phyloP scores from a whole-genome alignment of 1,140 invertebrate species.

The Rhopalosiphum maidis region DNA sequence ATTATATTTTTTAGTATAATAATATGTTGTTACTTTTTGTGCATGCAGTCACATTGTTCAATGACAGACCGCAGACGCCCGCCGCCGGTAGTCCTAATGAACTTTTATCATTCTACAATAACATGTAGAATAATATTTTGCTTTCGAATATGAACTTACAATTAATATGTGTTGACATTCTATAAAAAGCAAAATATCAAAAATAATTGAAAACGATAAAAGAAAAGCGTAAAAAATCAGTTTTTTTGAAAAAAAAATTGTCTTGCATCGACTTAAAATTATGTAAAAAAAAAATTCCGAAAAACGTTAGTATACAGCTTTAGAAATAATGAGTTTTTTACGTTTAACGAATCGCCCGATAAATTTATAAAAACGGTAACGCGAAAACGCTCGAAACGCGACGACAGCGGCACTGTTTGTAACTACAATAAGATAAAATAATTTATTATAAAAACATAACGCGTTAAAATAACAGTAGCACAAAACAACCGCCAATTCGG shows the following conservation, averaged over 20 bases:
- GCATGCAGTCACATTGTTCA: not conserved
- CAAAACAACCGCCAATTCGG: not conserved
- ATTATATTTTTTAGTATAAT: not conserved
- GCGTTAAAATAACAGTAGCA: not conserved
- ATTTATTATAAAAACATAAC: not conserved
- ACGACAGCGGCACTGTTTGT: not conserved
- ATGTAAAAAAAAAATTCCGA: not conserved
- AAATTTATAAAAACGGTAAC: not conserved
- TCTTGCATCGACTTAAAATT: not conserved
- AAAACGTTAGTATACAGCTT: not conserved
- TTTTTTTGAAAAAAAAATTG: no score
- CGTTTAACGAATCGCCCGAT: not conserved
- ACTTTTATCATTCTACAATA: not conserved
- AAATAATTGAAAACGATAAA: not conserved
- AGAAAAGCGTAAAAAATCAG: no score
- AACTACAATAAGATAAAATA: not conserved
- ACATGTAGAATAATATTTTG: not conserved
- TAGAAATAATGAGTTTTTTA: not conserved
- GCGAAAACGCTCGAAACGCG: not conserved
- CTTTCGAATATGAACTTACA: not conserved
- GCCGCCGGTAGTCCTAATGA: not conserved
- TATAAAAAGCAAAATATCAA: not conserved
- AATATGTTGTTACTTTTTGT: not conserved
- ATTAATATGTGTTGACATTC: not conserved
- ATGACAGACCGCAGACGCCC: not conserved